phyloP scores from a whole-genome alignment of 2,797 vertebrate species.

The Hipposideros larvatus region DNA sequence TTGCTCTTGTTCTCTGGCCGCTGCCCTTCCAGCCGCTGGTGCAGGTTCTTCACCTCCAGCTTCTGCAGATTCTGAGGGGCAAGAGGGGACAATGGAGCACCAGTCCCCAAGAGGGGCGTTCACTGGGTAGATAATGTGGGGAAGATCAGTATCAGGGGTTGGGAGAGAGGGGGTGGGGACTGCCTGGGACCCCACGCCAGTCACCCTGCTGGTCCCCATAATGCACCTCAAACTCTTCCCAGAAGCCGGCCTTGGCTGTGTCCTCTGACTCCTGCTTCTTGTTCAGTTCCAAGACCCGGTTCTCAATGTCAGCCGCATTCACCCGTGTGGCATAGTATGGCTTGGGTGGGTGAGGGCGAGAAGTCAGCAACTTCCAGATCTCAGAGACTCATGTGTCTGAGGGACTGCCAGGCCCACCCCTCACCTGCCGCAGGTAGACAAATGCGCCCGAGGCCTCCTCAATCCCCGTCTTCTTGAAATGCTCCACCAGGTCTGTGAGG shows the following conservation, averaged over 20 bases:
- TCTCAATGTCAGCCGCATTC: conserved; percentile 96
- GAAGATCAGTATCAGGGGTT: neutral
- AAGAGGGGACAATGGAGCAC: neutral
- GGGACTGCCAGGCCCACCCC: neutral
- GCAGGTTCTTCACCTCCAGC: conserved; percentile 94
- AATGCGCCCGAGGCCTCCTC: conserved; percentile 95
- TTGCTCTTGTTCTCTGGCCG: conserved; percentile 98
- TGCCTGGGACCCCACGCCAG: neutral
- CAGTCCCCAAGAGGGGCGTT: neutral
- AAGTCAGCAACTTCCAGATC: neutral
- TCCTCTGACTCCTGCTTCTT: conserved; percentile 89
- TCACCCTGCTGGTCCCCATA: neutral
- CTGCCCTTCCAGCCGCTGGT: conserved; percentile 96
- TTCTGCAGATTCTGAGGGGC: conserved; percentile 94
- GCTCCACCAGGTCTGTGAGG: conserved; percentile 95
- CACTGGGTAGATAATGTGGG: accelerated
- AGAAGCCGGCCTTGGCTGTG: conserved; percentile 96
- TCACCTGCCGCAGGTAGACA: conserved; percentile 95
- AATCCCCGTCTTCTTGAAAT: conserved; percentile 94
- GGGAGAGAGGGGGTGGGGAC: neutral
- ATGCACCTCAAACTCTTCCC: conserved; percentile 98
- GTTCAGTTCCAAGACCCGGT: conserved; percentile 94
- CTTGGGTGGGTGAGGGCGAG: conserved; percentile 84
- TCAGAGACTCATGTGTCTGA: neutral
- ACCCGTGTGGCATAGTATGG: conserved; percentile 96